Evolutionary conservation across 2,888 invertebrate species (phyloP).

Genomic region (Lochmaea capreae): DNA sequence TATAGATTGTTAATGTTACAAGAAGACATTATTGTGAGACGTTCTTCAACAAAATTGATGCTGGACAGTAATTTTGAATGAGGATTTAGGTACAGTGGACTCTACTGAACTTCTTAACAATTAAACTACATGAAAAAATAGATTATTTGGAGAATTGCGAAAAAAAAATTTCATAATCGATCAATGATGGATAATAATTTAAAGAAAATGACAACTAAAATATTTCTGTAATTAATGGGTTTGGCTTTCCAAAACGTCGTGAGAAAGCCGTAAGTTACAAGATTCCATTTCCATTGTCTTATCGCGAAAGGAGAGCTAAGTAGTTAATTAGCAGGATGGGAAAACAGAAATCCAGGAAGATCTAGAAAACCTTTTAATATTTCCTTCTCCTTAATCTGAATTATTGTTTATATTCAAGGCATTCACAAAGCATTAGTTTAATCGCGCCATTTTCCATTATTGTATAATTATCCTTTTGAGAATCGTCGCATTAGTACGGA

Average conservation of each 20-base stretch:
- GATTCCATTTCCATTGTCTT: conserved; percentile 53
- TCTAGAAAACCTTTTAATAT: conserved; percentile 37
- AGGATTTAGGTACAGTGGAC: no score
- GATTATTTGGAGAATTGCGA: no score
- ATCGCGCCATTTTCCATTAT: conserved; percentile 36
- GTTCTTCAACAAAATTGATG: no score
- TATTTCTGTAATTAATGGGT: conserved; percentile 50
- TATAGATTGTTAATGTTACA: no score
- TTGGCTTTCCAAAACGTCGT: conserved; percentile 47
- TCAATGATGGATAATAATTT: conserved; percentile 38
- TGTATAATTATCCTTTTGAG: conserved; percentile 34
- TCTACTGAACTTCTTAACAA: no score
- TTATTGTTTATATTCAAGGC: conserved; percentile 39
- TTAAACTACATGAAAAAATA: no score
- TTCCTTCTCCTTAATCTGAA: conserved; percentile 35
- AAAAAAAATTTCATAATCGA: no score
- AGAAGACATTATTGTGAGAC: no score
- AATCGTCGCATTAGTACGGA: conserved; percentile 28
- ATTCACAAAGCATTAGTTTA: conserved; percentile 33
- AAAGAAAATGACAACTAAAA: conserved; percentile 48
- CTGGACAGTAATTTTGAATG: no score
- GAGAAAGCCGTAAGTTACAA: conserved; percentile 50
- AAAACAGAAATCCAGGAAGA: conserved; percentile 43
- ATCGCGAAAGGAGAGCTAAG: conserved; percentile 51
- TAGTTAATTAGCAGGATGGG: conserved; percentile 53